Conservation (phyloP, 2,797 vertebrate species). For the Poeciliopsis gracilis region DNA sequence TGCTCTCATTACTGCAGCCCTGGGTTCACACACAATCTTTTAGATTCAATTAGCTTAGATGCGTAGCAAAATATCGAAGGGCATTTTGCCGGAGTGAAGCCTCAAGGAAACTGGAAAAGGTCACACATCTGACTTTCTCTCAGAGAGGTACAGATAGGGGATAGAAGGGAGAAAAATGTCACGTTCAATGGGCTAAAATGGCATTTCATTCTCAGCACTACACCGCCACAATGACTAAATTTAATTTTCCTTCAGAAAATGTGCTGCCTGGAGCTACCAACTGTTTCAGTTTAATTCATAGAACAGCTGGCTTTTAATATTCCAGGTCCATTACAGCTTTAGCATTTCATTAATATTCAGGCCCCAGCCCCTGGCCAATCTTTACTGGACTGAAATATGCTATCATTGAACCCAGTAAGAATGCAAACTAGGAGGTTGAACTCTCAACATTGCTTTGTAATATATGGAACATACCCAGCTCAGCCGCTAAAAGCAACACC, state of each 20-base stretch:
- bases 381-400: constrained; percentile 21
- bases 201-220: constrained; percentile 60
- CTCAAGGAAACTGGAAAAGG: constrained; percentile 77
- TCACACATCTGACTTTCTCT: constrained; percentile 72
- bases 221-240: constrained; percentile 48
- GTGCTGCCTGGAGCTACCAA: constrained; percentile 43
- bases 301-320: constrained; percentile 52
- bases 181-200: constrained; percentile 63
- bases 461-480: constrained; percentile 26
- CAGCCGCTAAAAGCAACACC: constrained; percentile 21
- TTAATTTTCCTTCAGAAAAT: constrained; percentile 56
- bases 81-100: constrained; percentile 74
- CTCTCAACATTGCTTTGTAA: constrained; percentile 12
- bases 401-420: constrained; percentile 25
- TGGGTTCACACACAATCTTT: constrained; percentile 72
- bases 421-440: constrained; percentile 17
- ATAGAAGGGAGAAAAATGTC: constrained; percentile 59
- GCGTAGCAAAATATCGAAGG: constrained; percentile 75
- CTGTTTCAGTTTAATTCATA: constrained; percentile 51
- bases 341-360: constrained; percentile 56
- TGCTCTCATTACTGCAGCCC: constrained; percentile 75
- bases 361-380: constrained; percentile 18
- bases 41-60: constrained; percentile 81
- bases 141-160: constrained; percentile 51
- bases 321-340: constrained; percentile 53